Evolutionary conservation across 2,888 invertebrate species (phyloP), one percentile per base, ranked within the genome.

Genomic region (Eupithecia subumbrata): DNA sequence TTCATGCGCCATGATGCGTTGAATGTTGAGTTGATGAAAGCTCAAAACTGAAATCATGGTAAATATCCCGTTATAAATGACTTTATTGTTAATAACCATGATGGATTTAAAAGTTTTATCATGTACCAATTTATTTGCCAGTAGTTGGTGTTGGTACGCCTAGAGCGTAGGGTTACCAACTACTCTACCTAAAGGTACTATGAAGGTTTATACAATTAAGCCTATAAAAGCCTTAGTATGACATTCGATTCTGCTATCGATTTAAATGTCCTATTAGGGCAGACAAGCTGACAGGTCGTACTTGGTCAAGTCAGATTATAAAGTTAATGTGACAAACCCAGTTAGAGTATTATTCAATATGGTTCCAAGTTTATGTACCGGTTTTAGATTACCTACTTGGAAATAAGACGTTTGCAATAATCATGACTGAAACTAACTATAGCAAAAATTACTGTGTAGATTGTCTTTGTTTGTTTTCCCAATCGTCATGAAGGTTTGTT

Each of bases 221-320:
- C 34, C 71, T 40, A 71, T 25, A 30, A 37, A 71, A 71, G 60
- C 52, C 25, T 43, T 60, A 40, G 34, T 40, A 43, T 45, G n/a
- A 60, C 30, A 63, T 63, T 71, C 48, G 60, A 71, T 52, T 68
- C 72, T 60, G 67, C 64, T 72, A 72, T 77, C 74, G 70, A 75
- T 77, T 75, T 77, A 75, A 77, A 77, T 70, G 77, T 75, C 77
- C 71, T 75, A 77, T 77, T 77, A 77, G 40, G 76, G 70, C 43
- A n/a, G 74, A 68, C 77, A 68, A 16, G 9, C 7, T 74, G 77
- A 71, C 77, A 75, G 70, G 16, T 60, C 14, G 43, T 12, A 25
- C 72, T 67, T 72, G 69, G 69, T 70, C 69, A 69, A 76, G 72
- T 69, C 18, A 60, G 52, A 73, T 73, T 71, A 71, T 71, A 76